Evolutionary conservation across 2,888 invertebrate genomes (phyloP).

Genomic region (Diarsia mendica): DNA sequence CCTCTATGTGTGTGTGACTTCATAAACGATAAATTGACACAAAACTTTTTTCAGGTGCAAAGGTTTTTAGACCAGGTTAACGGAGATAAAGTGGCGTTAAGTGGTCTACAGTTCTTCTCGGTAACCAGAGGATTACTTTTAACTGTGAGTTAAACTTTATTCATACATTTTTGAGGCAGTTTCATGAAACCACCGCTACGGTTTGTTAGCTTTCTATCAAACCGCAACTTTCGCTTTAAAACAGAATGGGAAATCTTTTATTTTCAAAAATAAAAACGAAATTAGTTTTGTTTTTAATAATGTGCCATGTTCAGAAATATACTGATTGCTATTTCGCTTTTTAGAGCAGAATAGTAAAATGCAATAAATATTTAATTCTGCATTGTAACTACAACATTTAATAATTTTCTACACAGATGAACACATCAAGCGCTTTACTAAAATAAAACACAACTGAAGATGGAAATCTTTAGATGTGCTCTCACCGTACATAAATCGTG

Average conservation of each 20-base stretch:
- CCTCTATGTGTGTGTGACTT: neutral
- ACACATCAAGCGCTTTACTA: neutral
- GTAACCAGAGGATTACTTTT: constrained; percentile 90
- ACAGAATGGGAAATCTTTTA: constrained; percentile 10
- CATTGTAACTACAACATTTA: neutral
- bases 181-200: constrained; percentile 2
- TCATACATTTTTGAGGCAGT: neutral
- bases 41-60: constrained; percentile 85
- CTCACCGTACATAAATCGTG: no score
- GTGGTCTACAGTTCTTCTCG: constrained; percentile 90
- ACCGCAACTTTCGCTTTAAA: neutral
- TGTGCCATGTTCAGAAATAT: neutral
- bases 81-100: constrained; percentile 89
- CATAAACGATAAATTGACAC: neutral
- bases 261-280: neutral
- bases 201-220: neutral
- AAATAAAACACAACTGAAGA: no score
- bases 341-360: neutral
- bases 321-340: neutral
- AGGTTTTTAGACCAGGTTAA: constrained; percentile 92
- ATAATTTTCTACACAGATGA: neutral
- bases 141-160: constrained; percentile 81
- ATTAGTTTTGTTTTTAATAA: neutral
- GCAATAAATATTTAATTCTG: neutral
- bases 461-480: no score